Evolutionary conservation across 2,113 vertebrate species (phyloP), one percentile per base, ranked within the genome.

Genomic region (Cynopterus brachyotis): DNA sequence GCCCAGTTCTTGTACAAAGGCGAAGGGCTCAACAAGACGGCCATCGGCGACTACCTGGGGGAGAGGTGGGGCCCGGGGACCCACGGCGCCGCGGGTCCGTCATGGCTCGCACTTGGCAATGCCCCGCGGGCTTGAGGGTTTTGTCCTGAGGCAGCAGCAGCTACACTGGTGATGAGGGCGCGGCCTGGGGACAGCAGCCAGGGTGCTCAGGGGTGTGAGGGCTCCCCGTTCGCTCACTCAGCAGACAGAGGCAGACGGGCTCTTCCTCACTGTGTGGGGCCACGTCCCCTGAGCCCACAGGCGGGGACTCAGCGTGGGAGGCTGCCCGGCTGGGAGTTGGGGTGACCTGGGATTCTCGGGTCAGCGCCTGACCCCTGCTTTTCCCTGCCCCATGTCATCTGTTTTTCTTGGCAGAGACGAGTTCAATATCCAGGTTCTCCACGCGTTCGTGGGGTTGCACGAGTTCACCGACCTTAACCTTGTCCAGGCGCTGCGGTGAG

Each of bases 391-490:
- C 24, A 0, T 1, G 1, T 66, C 20, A 66, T n/a, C 2, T 15
- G 1, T 26, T 89, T 57, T 28, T 60, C 70, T 93, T 92, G 89
- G 0, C 89, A 99, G 99, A 98, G 99, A 99, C 72, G 99, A 99
- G 0, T 99, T 99, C 93, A 99, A 99, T 96, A 99, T 99, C 97
- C 98, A 99, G 91, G 99, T 99, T n/a, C 99, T 99, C 70, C 99
- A 99, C 1, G 99, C 99, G 0, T 99, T 99, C 72, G 99, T 99
- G 98, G 99, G 99, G 97, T 98, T 99, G 94, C 99, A 99, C 2
- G 99, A 99, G 97, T 99, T 99, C 98, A 99, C 99, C 0, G 99
- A 99, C 98, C 99, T 99, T 79, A 99, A 99, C 98, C 99, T 99
- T 13, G 99, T 99, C 78, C 98, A 99, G 95, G 98, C 98, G 0